These are phyloP conservation scores for Baronia brevicornis DNA, from an alignment of 2,888 invertebrate species.

Conservation along the genomic window DNA sequence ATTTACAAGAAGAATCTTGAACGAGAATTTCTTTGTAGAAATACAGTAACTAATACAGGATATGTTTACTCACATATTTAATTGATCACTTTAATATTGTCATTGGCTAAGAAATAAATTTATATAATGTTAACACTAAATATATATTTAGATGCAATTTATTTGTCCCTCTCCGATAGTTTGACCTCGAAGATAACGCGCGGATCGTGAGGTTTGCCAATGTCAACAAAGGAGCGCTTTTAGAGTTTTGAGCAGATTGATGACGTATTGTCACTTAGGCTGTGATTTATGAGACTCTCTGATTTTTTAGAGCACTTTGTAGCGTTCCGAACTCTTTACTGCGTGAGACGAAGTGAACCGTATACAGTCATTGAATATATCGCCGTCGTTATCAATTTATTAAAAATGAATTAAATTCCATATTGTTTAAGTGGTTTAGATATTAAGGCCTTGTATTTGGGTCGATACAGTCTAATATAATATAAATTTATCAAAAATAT, in stretches of 20 bases:
- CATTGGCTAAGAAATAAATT: no score
- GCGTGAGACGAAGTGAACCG: conserved; percentile 4
- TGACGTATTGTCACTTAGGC: conserved; percentile 41
- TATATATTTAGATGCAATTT: no score
- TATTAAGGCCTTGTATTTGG: no score
- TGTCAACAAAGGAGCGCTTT: conserved; percentile 26
- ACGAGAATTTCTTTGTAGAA: no score
- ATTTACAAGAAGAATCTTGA: no score
- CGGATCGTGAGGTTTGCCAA: conserved; percentile 22
- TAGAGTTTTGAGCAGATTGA: conserved; percentile 44
- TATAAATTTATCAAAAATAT: no score
- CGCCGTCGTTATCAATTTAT: conserved; percentile 10
- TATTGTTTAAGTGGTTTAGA: no score
- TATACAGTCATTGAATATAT: conserved; percentile 8
- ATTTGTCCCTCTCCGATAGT: background rate
- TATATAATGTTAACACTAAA: no score
- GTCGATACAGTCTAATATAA: no score
- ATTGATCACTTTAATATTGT: no score
- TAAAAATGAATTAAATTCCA: conserved; percentile 15
- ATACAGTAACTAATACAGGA: no score
- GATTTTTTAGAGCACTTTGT: conserved; percentile 22
- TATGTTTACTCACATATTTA: no score
- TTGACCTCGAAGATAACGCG: conserved; percentile 18
- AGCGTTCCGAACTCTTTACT: conserved; percentile 12
- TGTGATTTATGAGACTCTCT: conserved; percentile 43